Conservation (phyloP, 2,797 vertebrate genomes). For the Enteromius thamalakanensis region DNA sequence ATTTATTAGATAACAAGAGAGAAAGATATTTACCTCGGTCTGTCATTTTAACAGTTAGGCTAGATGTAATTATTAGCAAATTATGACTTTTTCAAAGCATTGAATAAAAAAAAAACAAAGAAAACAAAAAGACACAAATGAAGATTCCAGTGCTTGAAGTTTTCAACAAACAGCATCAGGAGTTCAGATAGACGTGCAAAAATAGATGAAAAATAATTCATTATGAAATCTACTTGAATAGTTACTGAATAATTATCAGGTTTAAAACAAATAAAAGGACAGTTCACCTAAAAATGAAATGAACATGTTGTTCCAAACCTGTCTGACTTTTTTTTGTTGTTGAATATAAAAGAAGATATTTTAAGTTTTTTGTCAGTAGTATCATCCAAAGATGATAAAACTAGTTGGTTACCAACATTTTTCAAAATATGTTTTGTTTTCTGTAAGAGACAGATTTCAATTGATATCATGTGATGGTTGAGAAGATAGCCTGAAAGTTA, state of each 20-base stretch:
- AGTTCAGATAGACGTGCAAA: neutral
- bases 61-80: neutral
- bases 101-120: neutral
- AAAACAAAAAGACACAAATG: neutral
- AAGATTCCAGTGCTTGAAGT: neutral
- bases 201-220: neutral
- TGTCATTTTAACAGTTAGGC: neutral
- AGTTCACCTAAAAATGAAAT: neutral
- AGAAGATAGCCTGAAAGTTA: neutral
- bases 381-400: neutral
- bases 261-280: neutral
- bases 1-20: neutral
- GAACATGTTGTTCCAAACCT: neutral
- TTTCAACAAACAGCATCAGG: neutral
- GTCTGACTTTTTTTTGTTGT: neutral
- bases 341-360: neutral
- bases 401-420: neutral
- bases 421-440: neutral
- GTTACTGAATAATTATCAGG: neutral
- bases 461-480: neutral
- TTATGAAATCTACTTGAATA: neutral
- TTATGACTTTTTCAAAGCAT: neutral
- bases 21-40: neutral
- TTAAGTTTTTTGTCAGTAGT: too few species aligned
- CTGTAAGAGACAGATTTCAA: neutral